These are phyloP conservation scores for Bubalus kerabau DNA, from an alignment of 2,113 vertebrate species.

Conservation along the genomic window DNA sequence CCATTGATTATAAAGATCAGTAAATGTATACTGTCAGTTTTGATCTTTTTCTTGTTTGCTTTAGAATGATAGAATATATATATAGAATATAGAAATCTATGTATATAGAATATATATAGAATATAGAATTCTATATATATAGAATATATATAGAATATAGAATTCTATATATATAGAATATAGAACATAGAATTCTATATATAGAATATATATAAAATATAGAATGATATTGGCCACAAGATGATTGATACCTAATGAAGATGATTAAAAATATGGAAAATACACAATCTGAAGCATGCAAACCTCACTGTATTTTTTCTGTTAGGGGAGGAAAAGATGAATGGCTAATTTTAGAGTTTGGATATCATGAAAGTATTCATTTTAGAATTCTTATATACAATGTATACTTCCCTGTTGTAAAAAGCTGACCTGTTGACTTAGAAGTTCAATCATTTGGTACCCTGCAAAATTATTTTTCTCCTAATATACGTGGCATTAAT, in stretches of 20 bases:
- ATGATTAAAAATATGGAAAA: constrained; percentile 1
- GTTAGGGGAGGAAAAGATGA: neutral
- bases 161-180: neutral
- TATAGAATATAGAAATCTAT: too few species aligned
- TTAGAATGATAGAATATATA: neutral
- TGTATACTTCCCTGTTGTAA: neutral
- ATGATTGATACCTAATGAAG: neutral
- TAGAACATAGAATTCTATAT: neutral
- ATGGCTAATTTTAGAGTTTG: neutral
- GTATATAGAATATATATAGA: too few species aligned
- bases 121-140: too few species aligned
- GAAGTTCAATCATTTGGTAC: neutral
- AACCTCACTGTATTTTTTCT: neutral
- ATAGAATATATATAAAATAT: neutral
- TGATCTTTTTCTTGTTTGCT: neutral
- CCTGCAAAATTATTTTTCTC: neutral
- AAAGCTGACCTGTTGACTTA: neutral
- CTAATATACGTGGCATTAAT: too few species aligned
- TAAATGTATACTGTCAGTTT: neutral
- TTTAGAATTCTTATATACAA: neutral
- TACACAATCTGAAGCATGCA: neutral
- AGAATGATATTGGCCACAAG: neutral
- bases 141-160: too few species aligned
- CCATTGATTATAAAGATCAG: neutral
- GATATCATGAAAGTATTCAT: neutral